A percentile compares a stretch with the other conserved stretches of the same genome.
Evolutionary conservation across 2,113 vertebrate genomes (phyloP).

Genomic region (Vidua macroura): DNA sequence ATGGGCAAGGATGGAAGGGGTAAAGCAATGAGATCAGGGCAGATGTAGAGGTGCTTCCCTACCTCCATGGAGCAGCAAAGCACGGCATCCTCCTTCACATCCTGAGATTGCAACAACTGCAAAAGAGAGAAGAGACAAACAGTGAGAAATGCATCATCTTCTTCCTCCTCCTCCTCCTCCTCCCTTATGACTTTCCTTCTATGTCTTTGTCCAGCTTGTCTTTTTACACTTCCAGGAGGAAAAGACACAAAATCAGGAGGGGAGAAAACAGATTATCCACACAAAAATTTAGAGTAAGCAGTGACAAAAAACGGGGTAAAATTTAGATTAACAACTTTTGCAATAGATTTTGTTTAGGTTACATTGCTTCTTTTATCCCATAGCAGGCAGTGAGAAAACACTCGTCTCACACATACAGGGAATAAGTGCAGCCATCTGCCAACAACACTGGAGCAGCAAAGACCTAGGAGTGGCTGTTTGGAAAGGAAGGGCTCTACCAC

Average conservation of each 20-base stretch:
- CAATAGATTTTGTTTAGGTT: not conserved
- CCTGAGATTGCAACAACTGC: conserved; percentile 92
- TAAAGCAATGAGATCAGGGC: not conserved
- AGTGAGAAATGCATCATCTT: not conserved
- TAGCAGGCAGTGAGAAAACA: not conserved
- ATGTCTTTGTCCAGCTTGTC: not conserved
- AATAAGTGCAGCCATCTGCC: not conserved
- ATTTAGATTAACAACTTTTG: too few relatives aligned
- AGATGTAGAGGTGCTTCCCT: not conserved
- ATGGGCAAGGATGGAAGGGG: not conserved
- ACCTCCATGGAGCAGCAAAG: conserved; percentile 99
- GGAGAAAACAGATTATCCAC: not conserved
- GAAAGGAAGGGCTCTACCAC: not conserved
- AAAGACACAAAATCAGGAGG: not conserved
- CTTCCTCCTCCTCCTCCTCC: not conserved
- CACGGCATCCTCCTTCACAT: conserved; percentile 95
- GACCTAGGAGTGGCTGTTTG: not conserved
- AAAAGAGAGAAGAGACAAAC: not conserved
- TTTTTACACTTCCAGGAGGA: not conserved
- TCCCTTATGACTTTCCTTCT: not conserved
- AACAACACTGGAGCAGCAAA: not conserved
- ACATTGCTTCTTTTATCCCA: not conserved
- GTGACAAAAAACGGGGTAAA: not conserved
- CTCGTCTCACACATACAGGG: rapidly evolving
- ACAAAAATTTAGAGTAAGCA: not conserved